phyloP scores from a whole-genome alignment of 2,113 vertebrate genomes.

The Oncorhynchus mykiss region DNA sequence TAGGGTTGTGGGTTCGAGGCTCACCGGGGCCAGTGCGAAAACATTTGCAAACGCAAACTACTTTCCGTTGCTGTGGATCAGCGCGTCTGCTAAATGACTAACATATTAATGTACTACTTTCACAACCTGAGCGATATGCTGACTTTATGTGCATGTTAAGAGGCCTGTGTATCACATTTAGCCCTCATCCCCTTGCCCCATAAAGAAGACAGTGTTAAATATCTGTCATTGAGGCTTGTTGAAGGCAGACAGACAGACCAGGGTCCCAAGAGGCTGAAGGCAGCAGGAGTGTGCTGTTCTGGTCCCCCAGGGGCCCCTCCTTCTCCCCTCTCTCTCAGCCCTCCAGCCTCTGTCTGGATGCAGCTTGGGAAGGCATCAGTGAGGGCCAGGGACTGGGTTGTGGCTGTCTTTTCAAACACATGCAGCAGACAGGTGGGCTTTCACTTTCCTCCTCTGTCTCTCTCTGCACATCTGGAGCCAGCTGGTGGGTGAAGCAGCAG shows the following conservation, averaged over 20 bases:
- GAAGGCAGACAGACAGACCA: background rate
- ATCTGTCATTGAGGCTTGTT: slow-evolving; percentile 33
- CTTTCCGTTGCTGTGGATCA: no score
- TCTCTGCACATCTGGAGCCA: slow-evolving; percentile 55
- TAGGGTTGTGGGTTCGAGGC: no score
- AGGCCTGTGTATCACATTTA: slow-evolving; percentile 48
- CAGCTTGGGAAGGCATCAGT: slow-evolving; percentile 57
- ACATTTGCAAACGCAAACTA: no score
- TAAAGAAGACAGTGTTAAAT: slow-evolving; percentile 38
- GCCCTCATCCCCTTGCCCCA: slow-evolving; percentile 32
- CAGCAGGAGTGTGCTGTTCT: slow-evolving; percentile 12
- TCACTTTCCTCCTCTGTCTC: slow-evolving; percentile 57
- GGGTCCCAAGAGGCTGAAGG: background rate
- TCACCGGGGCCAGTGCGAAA: no score
- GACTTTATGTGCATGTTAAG: slow-evolving; percentile 23
- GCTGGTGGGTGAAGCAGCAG: slow-evolving; percentile 18
- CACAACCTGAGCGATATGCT: background rate
- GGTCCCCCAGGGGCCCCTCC: background rate
- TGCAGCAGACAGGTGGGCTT: slow-evolving; percentile 60
- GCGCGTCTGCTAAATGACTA: no score
- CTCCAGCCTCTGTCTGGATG: background rate
- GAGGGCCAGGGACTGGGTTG: slow-evolving; percentile 25
- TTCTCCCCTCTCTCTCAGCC: background rate
- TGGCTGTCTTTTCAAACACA: slow-evolving; percentile 27
- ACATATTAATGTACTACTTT: background rate